phyloP scores from a whole-genome alignment of 2,797 vertebrate genomes.

The Pagetopsis macropterus region DNA sequence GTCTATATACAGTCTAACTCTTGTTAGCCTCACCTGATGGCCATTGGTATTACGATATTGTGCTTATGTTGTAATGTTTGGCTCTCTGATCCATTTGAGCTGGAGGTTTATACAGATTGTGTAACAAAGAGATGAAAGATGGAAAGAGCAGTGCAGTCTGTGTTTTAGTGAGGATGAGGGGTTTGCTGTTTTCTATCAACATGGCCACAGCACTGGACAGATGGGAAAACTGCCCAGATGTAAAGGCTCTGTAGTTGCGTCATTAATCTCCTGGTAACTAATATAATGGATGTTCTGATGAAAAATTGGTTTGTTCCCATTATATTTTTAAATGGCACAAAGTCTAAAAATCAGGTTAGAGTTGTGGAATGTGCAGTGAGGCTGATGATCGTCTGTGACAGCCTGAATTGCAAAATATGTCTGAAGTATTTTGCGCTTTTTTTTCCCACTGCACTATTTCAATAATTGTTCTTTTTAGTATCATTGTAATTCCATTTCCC shows the following conservation, averaged over 20 bases:
- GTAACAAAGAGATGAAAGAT: conserved; percentile 11
- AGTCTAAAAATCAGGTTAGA: conserved; percentile 1
- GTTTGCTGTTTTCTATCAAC: conserved; percentile 16
- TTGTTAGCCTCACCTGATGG: neutral
- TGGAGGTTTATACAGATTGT: conserved; percentile 7
- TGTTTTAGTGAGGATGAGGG: neutral
- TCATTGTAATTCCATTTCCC: neutral
- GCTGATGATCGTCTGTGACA: neutral
- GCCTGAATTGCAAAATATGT: neutral
- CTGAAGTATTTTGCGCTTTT: neutral
- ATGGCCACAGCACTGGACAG: neutral
- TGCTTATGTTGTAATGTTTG: conserved; percentile 12
- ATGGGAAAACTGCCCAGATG: conserved; percentile 44
- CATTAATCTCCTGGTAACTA: conserved; percentile 18
- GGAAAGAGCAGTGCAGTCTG: neutral
- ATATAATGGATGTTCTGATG: neutral
- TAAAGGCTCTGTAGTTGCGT: conserved; percentile 23
- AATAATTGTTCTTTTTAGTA: neutral
- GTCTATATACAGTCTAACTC: no score
- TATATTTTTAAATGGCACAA: neutral
- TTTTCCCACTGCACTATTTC: neutral
- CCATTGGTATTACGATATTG: conserved; percentile 2
- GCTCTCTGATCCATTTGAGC: neutral
- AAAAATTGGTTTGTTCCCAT: neutral
- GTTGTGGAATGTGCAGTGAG: neutral